A percentile compares a stretch with the other conserved stretches of the same genome.
Conservation (phyloP, 2,113 vertebrate genomes). For the Melanerpes formicivorus region DNA sequence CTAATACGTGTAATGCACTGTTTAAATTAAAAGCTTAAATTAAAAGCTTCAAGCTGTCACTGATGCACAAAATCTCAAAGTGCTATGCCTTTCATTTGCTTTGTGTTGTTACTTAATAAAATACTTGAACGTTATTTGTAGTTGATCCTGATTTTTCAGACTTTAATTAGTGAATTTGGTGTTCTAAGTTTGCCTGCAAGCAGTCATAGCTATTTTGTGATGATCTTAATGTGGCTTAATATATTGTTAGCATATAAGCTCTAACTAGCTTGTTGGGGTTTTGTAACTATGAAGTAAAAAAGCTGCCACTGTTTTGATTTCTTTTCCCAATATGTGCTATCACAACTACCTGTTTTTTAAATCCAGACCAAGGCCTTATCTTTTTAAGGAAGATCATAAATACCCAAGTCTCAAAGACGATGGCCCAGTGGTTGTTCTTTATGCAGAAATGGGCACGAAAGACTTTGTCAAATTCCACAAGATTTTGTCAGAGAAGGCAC, state of each 20-base stretch:
- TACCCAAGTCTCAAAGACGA: constrained; percentile 84
- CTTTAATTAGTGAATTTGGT: neutral
- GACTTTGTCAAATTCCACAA: constrained; percentile 90
- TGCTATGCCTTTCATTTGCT: neutral
- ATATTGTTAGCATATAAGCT: neutral
- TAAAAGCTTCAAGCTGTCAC: neutral
- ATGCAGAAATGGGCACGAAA: constrained; percentile 95
- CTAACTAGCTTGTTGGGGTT: neutral
- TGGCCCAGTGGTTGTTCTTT: constrained; percentile 88
- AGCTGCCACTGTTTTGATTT: neutral
- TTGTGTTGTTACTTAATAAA: neutral
- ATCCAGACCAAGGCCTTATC: constrained; percentile 87
- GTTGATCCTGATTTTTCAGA: neutral
- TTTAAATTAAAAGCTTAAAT: neutral
- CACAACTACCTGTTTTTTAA: constrained; percentile 50
- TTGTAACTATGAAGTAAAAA: neutral
- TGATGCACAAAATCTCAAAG: neutral
- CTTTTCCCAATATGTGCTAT: neutral
- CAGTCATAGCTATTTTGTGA: neutral
- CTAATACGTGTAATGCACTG: neutral
- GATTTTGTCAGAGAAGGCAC: constrained; percentile 84
- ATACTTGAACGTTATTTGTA: neutral
- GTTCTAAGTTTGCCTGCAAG: neutral
- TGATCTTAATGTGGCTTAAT: neutral
- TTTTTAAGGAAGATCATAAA: constrained; percentile 90